Conservation (phyloP, 2,797 vertebrate genomes). For the Netta rufina region DNA sequence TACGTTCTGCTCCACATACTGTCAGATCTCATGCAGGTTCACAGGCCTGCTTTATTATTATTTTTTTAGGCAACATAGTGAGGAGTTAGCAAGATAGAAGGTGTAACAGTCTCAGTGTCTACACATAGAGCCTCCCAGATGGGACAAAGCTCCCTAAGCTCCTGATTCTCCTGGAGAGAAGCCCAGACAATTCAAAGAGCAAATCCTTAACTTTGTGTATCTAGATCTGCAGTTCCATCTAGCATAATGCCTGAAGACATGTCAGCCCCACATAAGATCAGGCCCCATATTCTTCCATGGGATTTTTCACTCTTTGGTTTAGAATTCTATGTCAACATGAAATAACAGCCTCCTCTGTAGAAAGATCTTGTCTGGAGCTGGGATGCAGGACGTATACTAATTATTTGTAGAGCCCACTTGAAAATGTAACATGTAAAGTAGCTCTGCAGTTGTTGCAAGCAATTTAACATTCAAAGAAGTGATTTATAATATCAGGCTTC, state of each 20-base stretch:
- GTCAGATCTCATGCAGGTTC: not conserved
- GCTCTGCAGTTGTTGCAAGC: constrained; percentile 50
- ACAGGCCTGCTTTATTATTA: not conserved
- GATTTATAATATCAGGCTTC: constrained; percentile 51
- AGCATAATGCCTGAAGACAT: not conserved
- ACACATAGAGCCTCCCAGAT: not conserved
- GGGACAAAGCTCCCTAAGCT: not conserved
- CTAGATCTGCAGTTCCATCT: not conserved
- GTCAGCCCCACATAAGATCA: not conserved
- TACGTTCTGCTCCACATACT: not conserved
- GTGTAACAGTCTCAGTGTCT: not conserved
- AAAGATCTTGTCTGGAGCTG: not conserved
- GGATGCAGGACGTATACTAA: not conserved
- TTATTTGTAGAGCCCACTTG: constrained; percentile 31
- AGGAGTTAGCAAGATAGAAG: not conserved
- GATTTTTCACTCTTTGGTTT: not conserved
- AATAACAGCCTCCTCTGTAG: not conserved
- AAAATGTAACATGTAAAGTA: constrained; percentile 34
- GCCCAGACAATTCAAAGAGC: not conserved
- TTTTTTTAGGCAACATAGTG: not conserved
- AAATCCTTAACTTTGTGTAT: not conserved
- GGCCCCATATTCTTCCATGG: not conserved
- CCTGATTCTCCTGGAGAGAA: not conserved
- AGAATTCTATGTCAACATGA: not conserved
- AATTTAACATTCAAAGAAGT: constrained; percentile 62